Percentiles rank a stretch among this genome's conserved stretches.
These are phyloP conservation scores for Eurois occulta DNA, from an alignment of 2,888 invertebrate species.

Conservation along the genomic window DNA sequence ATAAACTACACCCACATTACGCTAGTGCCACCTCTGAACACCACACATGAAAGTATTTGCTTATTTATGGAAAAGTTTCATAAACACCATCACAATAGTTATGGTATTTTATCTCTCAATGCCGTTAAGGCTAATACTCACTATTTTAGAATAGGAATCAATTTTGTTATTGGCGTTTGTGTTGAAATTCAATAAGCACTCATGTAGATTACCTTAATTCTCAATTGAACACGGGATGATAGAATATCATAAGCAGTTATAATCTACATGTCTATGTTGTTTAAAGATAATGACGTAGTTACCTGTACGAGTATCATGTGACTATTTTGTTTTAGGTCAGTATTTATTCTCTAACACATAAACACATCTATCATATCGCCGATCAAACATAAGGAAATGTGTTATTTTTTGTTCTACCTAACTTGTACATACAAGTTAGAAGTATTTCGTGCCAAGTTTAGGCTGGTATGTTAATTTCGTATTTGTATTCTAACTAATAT, in stretches of 20 bases:
- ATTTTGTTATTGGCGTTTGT: conserved; percentile 10
- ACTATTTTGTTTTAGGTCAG: not conserved
- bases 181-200: conserved; percentile 14
- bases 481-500: not conserved
- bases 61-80: not conserved
- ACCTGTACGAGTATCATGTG: not conserved
- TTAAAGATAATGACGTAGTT: not conserved
- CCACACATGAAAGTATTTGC: not conserved
- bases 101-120: not conserved
- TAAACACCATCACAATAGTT: not conserved
- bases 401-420: too few relatives aligned
- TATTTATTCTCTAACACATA: not conserved
- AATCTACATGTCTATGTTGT: not conserved
- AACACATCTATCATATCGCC: not conserved
- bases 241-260: not conserved
- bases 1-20: not conserved
- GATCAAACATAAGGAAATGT: not conserved
- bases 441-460: not conserved
- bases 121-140: not conserved
- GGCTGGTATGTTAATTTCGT: not conserved
- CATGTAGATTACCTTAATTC: conserved; percentile 3
- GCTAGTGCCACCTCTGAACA: not conserved
- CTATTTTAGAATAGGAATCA: not conserved
- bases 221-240: conserved; percentile 4
- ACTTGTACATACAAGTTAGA: too few relatives aligned